These are phyloP conservation scores for Pterocles orientalis DNA, from an alignment of 2,113 vertebrate species.

Conservation along the genomic window DNA sequence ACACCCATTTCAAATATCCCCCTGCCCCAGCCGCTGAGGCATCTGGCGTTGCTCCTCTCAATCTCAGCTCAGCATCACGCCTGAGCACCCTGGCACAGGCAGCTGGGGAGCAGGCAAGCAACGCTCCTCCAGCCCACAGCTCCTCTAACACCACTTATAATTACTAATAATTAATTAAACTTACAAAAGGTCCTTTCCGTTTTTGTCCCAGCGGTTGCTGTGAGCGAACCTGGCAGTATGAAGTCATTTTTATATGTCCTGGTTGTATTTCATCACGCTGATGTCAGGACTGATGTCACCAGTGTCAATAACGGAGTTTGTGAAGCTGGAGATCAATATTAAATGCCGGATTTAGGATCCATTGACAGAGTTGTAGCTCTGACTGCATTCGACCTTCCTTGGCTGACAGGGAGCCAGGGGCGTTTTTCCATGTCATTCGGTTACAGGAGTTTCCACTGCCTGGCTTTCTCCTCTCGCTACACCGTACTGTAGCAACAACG, in stretches of 20 bases:
- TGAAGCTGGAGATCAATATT: not conserved
- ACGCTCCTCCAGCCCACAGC: not conserved
- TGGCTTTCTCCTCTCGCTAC: not conserved
- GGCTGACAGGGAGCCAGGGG: slow-evolving; percentile 47
- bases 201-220: not conserved
- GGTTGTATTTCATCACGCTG: not conserved
- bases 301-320: not conserved
- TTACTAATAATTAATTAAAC: not conserved
- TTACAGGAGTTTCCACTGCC: slow-evolving; percentile 71
- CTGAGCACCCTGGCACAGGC: accelerated
- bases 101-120: not conserved
- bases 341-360: slow-evolving; percentile 39
- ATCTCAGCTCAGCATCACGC: not conserved
- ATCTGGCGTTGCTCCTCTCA: not conserved
- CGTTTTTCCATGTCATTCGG: slow-evolving; percentile 71
- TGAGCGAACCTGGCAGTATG: not conserved
- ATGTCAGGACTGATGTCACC: not conserved
- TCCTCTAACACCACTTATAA: not conserved
- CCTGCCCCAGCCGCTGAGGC: not conserved
- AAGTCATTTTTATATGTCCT: not conserved
- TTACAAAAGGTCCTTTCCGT: not conserved
- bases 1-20: accelerated
- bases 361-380: not conserved
- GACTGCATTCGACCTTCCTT: not conserved
- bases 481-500: accelerated